A percentile compares a stretch with the other conserved stretches of the same genome.
phyloP scores from a whole-genome alignment of 2,888 invertebrate genomes.

The Agrochola circellaris region DNA sequence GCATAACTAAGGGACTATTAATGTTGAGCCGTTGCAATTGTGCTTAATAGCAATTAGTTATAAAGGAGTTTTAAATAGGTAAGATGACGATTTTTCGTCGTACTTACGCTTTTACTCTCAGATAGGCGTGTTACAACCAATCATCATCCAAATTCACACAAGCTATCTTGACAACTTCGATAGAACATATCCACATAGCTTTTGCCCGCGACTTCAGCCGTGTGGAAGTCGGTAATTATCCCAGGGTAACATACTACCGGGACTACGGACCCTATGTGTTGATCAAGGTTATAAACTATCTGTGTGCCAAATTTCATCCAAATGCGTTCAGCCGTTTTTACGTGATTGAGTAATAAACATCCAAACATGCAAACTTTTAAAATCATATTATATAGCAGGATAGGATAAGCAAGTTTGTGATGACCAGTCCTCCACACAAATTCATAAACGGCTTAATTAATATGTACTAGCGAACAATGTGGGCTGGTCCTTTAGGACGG shows the following conservation, averaged over 20 bases:
- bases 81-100: not conserved
- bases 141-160: not conserved
- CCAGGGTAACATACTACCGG: no score
- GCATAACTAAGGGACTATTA: no score
- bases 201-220: no score
- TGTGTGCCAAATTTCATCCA: no score
- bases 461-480: slow-evolving; percentile 28
- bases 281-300: no score
- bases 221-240: no score
- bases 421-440: slow-evolving; percentile 5
- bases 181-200: not conserved
- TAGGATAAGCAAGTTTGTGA: not conserved
- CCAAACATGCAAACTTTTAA: no score
- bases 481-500: slow-evolving; percentile 30
- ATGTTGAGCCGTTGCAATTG: not conserved
- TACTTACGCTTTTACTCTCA: not conserved
- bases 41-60: not conserved
- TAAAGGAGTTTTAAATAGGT: not conserved
- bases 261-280: no score
- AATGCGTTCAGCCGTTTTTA: no score
- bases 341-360: no score
- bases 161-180: not conserved
- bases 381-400: no score
- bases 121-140: not conserved
- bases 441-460: slow-evolving; percentile 33